Evolutionary conservation across 2,888 invertebrate species (phyloP), one percentile per base, ranked within the genome.

Genomic region (Rhabditophanes sp.): DNA sequence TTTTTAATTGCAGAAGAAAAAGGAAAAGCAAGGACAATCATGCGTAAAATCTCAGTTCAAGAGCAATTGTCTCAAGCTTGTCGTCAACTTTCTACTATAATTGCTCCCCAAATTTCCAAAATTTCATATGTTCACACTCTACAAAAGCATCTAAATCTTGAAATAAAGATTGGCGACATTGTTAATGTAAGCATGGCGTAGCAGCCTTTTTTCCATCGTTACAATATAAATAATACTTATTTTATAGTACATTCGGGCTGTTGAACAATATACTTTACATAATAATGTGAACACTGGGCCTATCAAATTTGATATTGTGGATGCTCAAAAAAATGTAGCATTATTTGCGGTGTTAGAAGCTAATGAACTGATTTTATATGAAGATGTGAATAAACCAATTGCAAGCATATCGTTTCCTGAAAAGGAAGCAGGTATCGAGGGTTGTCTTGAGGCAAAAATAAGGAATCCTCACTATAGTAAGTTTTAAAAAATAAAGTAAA

Each of bases 21-120:
- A n/a, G n/a, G n/a, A n/a, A n/a, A n/a, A n/a, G n/a, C n/a, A n/a
- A n/a, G n/a, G n/a, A n/a, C n/a, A n/a, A n/a, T n/a, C n/a, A 53
- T 50, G 47, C 39, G 48, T 18, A 48, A 53, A 29, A 33, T 34
- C 8, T 48, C 48, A 7, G 41, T 49, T 17, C 48, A 51, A n/a
- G 52, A 51, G 7, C 51, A 48, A 26, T 25, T 48, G 9, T 39
- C 53, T n/a, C 38, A 52, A 5, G 40, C 44, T 3, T 51, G 51
- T 6, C 35, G 59, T 28, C 48, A 54, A n/a, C 53, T 59, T 41
- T 60, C 60, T 9, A 51, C 54, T 6, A 59, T 52, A 16, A 52
- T 59, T 30, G 60, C 54, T 1, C 59, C 59, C 9, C 54, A 54
- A 32, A 37, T 59, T 30, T 58, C 59, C 7, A 54, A 55, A 30